Conservation (phyloP, 2,113 vertebrate species). For the Hypanus sabinus region DNA sequence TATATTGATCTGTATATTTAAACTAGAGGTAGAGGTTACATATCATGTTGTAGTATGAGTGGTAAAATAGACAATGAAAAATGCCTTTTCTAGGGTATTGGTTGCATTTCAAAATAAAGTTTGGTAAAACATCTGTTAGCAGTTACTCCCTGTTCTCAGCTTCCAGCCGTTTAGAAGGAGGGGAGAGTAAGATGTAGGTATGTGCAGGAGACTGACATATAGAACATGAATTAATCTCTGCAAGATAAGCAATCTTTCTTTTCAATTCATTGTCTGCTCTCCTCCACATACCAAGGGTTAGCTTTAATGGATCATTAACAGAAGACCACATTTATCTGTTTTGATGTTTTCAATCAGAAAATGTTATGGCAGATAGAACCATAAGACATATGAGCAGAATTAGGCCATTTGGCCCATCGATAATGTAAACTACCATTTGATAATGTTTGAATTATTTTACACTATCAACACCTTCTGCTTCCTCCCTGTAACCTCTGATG, state of each 20-base stretch:
- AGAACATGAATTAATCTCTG: constrained; percentile 24
- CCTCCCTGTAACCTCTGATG: no score
- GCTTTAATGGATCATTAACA: neutral
- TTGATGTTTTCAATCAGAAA: neutral
- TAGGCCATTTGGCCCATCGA: no score
- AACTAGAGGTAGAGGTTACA: neutral
- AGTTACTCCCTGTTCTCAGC: neutral
- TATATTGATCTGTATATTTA: neutral
- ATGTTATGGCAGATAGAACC: neutral
- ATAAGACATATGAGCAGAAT: no score
- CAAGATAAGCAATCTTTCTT: constrained; percentile 5
- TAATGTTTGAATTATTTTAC: no score
- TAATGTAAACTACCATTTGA: no score
- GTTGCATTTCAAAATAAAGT: neutral
- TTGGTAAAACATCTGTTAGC: neutral
- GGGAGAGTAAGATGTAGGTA: neutral
- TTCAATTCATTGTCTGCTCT: neutral
- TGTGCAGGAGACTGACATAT: constrained; percentile 3
- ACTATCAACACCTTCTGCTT: no score
- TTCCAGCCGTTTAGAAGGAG: neutral
- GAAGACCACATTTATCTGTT: neutral
- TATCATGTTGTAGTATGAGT: neutral
- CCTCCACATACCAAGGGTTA: constrained; percentile 29
- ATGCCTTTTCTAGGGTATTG: neutral
- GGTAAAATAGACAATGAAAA: constrained; percentile 17